Percentiles rank a stretch among this genome's conserved stretches.
Conservation (phyloP, 1,140 invertebrate genomes). For the Drosophila trapezifrons region DNA sequence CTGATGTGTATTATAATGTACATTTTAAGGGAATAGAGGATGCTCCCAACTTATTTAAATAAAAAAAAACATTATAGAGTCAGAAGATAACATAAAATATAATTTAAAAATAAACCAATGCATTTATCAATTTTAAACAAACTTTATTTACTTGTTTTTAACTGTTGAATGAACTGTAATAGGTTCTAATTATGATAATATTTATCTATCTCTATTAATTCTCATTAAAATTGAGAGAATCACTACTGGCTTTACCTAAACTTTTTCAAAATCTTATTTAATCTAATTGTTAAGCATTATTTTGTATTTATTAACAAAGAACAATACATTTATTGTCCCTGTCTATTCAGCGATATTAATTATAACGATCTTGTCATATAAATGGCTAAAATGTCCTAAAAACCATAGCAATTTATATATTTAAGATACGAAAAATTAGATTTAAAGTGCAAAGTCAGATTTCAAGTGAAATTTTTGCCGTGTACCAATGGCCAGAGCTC, state of each 20-base stretch:
- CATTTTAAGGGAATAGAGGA: too few species aligned
- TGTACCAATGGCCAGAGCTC: conserved; percentile 14
- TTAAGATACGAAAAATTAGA: background rate
- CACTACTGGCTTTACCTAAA: background rate
- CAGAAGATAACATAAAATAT: background rate
- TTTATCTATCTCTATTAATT: too few species aligned
- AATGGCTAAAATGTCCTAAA: background rate
- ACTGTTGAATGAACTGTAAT: background rate
- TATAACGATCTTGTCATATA: background rate
- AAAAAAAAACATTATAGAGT: too few species aligned
- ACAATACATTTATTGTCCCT: background rate
- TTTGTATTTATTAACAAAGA: too few species aligned
- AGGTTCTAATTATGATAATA: too few species aligned
- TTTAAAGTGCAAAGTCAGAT: background rate
- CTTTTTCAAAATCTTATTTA: background rate
- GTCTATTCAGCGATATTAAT: too few species aligned
- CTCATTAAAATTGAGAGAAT: too few species aligned
- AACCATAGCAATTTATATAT: background rate
- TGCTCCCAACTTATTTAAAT: too few species aligned
- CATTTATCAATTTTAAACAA: background rate
- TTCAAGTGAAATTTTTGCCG: conserved; percentile 3
- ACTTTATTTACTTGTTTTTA: background rate
- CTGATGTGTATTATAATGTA: too few species aligned
- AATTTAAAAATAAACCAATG: background rate
- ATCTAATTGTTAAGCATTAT: background rate